Base-by-base conservation (phyloP, 1,140 invertebrate species). In the Drosophila mayri region DNA sequence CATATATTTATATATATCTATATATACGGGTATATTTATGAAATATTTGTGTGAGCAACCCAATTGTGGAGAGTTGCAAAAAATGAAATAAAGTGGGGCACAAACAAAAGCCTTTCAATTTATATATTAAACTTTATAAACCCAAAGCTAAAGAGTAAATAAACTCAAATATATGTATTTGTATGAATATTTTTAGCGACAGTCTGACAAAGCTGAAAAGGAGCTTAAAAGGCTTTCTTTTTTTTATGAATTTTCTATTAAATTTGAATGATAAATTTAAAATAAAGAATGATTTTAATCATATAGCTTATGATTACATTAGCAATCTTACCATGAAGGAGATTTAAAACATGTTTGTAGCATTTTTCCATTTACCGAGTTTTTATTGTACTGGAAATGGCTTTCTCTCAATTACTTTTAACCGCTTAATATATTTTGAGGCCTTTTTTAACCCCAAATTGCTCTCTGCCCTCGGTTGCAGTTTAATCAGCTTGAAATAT, bases 41-140 rank as follows among this genome's bases (percentile, higher is more conserved):
- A 66, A 37, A 66, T 50, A 12, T 50, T n/a, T 66, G 22, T 47
- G 40, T 35, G 20, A 37, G 63, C 43, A 28, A 22, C 58, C 16
- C 57, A 38, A 67, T 64, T 18, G 25, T 18, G 61, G 40, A 28
- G 41, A 49, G 12, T 38, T 54, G 35, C 8, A 41, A 41, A 32
- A 63, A 47, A 54, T 37, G 16, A 47, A 46, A n/a, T 37, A 63
- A 68, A 65, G 65, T 68, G 16, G 66, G 62, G 1, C 62, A 28
- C n/a, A n/a, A 32, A 37, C 22, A 70, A 54, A 25, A 35, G 44
- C 37, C 22, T 35, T 49, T 18, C 28, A 47, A 35, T 30, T 18
- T 47, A 20, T 25, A 44, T 37, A 37, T 46, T 40, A 37, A 64
- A 20, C 58, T 37, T 43, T 25, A 50, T 62, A 37, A 67, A 32